These are phyloP conservation scores for Pseudolycoriella hygida DNA, from an alignment of 2,888 invertebrate genomes.

Conservation along the genomic window DNA sequence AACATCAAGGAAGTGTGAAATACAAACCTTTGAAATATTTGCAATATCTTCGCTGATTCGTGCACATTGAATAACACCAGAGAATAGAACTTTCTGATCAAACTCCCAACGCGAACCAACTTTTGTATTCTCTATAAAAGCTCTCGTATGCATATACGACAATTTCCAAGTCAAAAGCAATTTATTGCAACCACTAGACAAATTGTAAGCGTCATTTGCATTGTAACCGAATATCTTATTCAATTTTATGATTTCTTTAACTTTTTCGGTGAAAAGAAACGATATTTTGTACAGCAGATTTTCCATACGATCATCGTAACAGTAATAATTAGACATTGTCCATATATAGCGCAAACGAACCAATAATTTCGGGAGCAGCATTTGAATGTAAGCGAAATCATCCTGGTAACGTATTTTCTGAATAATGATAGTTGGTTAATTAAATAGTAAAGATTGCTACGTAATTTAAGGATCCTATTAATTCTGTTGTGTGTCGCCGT, in stretches of 20 bases:
- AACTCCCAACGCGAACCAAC: conserved; percentile 86
- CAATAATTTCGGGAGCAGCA: conserved; percentile 59
- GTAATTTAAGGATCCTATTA: background rate
- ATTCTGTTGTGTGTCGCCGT: too few species aligned
- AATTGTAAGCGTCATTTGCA: conserved; percentile 18
- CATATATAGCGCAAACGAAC: conserved; percentile 79
- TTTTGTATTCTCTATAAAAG: conserved; percentile 71
- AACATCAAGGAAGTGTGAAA: too few species aligned
- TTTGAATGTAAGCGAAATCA: conserved; percentile 51
- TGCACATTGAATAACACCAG: conserved; percentile 69
- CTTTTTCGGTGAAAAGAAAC: conserved; percentile 62
- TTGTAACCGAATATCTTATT: conserved; percentile 55
- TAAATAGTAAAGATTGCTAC: background rate
- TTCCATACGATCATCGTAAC: conserved; percentile 72
- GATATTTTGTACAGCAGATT: conserved; percentile 67
- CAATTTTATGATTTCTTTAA: conserved; percentile 49
- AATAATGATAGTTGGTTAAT: conserved; percentile 6
- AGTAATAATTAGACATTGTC: conserved; percentile 76
- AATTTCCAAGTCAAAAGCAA: conserved; percentile 30
- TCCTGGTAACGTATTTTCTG: conserved; percentile 51
- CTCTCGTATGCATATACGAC: conserved; percentile 57
- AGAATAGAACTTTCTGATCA: conserved; percentile 63
- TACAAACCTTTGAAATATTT: conserved; percentile 49
- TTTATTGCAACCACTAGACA: conserved; percentile 25
- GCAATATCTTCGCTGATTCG: conserved; percentile 61